Percentiles rank a stretch among this genome's conserved stretches.
These are phyloP conservation scores for Sinotaia quadrata DNA, from an alignment of 2,888 invertebrate species.

Conservation along the genomic window DNA sequence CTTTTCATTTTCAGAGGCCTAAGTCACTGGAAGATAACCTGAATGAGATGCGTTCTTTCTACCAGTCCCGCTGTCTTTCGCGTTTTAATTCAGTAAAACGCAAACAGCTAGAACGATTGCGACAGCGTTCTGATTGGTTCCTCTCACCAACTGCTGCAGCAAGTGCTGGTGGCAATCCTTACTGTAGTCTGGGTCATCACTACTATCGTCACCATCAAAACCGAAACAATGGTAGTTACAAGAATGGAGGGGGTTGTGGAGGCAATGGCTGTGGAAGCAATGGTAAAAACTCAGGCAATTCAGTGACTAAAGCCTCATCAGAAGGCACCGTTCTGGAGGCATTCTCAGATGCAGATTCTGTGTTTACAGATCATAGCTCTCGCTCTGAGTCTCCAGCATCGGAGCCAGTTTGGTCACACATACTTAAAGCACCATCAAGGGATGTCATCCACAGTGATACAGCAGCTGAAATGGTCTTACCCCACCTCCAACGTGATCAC, in stretches of 20 bases:
- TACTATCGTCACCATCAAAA: conserved; percentile 15
- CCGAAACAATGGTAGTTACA: conserved; percentile 20
- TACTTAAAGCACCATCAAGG: conserved; percentile 44
- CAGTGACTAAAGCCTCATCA: conserved; percentile 62
- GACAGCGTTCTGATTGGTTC: conserved; percentile 98
- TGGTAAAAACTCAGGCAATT: conserved; percentile 51
- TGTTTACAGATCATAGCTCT: conserved; percentile 62
- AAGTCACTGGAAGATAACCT: conserved; percentile 66
- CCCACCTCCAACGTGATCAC: conserved; percentile 39
- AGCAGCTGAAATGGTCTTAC: conserved; percentile 49
- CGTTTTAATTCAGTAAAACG: conserved; percentile 70
- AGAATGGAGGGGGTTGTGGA: conserved; percentile 4
- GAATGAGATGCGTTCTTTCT: conserved; percentile 58
- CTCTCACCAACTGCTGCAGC: conserved; percentile 74
- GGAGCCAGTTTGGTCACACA: conserved; percentile 57
- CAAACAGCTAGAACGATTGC: conserved; percentile 95
- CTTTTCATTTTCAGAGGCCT: conserved; percentile 55
- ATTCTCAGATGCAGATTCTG: conserved; percentile 62
- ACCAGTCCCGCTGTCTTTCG: conserved; percentile 62
- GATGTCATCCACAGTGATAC: conserved; percentile 65
- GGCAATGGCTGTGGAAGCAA: conserved; percentile 5
- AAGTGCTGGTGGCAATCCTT: conserved; percentile 22
- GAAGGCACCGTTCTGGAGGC: conserved; percentile 62
- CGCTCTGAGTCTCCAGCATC: conserved; percentile 66
- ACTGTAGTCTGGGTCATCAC: conserved; percentile 14